Conservation (phyloP, 2,888 invertebrate genomes). For the Amphipyra tragopoginis region DNA sequence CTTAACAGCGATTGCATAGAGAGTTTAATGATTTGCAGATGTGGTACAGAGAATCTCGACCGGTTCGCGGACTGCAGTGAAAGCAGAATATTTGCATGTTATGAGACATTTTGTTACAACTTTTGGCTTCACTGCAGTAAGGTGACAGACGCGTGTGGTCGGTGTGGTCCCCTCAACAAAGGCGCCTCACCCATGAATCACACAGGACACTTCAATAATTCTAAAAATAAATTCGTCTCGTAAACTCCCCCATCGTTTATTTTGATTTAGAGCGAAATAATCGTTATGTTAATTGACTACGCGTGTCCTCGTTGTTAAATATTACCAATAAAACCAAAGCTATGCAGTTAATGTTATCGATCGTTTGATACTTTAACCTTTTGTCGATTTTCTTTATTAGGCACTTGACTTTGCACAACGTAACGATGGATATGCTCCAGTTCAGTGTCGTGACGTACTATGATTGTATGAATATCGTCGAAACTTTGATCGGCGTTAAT, state of each 20-base stretch:
- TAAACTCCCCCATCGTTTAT: constrained; percentile 57
- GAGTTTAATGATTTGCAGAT: constrained; percentile 29
- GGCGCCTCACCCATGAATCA: constrained; percentile 59
- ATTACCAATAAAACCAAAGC: constrained; percentile 37
- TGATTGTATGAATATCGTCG: constrained; percentile 1
- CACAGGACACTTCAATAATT: constrained; percentile 65
- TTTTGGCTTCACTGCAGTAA: constrained; percentile 17
- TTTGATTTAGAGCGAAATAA: constrained; percentile 70
- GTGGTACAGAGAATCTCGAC: constrained; percentile 46
- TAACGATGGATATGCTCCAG: constrained; percentile 14
- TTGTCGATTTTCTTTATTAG: constrained; percentile 16
- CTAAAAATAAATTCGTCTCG: constrained; percentile 65
- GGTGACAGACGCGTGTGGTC: constrained; percentile 54
- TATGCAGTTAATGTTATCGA: constrained; percentile 17
- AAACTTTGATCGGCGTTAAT: constrained; percentile 48
- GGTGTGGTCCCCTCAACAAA: constrained; percentile 50
- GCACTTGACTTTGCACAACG: constrained; percentile 22
- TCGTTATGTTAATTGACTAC: constrained; percentile 61
- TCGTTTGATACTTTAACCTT: constrained; percentile 23
- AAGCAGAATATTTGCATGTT: constrained; percentile 66
- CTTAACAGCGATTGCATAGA: constrained; percentile 21
- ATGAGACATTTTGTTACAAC: constrained; percentile 48
- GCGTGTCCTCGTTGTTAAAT: constrained; percentile 53
- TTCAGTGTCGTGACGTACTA: constrained; percentile 21
- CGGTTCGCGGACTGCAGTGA: constrained; percentile 59